Evolutionary conservation across 2,888 invertebrate species (phyloP).

Genomic region (Hydriomena furcata): DNA sequence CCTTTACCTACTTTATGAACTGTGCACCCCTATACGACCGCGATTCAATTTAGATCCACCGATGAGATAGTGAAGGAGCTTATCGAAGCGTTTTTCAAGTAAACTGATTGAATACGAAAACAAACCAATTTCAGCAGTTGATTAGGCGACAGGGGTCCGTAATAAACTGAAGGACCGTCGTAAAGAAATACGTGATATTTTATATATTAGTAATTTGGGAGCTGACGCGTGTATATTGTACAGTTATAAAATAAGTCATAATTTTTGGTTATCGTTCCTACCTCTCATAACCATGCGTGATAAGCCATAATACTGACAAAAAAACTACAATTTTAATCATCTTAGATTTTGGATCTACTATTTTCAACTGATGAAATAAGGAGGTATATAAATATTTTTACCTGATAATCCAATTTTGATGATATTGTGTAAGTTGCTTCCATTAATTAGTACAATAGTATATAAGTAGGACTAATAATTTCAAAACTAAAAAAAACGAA

Average conservation of each 20-base stretch:
- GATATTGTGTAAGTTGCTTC: too few species aligned
- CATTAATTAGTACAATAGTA: too few species aligned
- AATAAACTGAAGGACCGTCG: conserved; percentile 21
- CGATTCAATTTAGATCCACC: conserved; percentile 79
- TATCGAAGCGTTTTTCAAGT: conserved; percentile 39
- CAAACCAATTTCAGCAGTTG: conserved; percentile 26
- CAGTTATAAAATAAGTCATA: conserved; percentile 1
- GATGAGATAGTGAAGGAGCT: conserved; percentile 61
- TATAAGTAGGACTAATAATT: too few species aligned
- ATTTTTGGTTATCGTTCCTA: conserved; percentile 2
- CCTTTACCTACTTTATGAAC: conserved; percentile 74
- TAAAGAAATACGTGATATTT: conserved; percentile 17
- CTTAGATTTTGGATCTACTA: too few species aligned
- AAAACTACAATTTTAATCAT: too few species aligned
- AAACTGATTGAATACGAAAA: conserved; percentile 31
- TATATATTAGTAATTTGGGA: conserved; percentile 11
- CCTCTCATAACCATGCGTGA: too few species aligned
- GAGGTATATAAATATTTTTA: too few species aligned
- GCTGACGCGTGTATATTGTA: conserved; percentile 7
- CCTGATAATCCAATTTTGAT: too few species aligned
- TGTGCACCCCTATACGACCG: conserved; percentile 57
- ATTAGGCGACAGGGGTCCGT: conserved; percentile 22
- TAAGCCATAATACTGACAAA: too few species aligned
- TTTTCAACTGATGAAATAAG: too few species aligned
- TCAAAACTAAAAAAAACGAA: too few species aligned